phyloP scores from a whole-genome alignment of 2,797 vertebrate species.

The Propithecus deckenii region DNA sequence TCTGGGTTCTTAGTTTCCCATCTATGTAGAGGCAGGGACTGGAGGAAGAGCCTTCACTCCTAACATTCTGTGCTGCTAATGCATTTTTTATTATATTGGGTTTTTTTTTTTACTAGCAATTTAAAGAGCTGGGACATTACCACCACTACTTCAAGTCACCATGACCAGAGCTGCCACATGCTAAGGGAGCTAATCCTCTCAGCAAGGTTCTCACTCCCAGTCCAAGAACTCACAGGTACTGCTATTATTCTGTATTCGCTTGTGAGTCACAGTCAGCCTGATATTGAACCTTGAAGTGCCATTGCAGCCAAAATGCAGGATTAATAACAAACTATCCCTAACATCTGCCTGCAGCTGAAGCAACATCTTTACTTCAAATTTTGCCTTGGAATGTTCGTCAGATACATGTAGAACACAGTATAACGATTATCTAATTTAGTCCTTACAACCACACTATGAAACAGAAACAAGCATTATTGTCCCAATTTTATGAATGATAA shows the following conservation, averaged over 20 bases:
- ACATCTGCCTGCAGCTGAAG: conserved; percentile 27
- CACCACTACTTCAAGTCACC: background rate
- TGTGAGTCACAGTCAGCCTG: conserved; percentile 29
- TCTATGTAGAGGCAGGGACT: background rate
- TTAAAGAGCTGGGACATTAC: conserved; percentile 1
- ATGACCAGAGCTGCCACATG: background rate
- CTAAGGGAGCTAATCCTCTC: background rate
- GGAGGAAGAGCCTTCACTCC: background rate
- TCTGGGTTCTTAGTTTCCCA: background rate
- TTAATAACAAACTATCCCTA: conserved; percentile 59
- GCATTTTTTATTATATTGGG: background rate
- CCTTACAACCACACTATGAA: background rate
- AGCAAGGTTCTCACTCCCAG: background rate
- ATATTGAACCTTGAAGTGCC: background rate
- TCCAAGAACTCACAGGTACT: background rate
- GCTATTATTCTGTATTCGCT: conserved; percentile 26
- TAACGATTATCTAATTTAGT: background rate
- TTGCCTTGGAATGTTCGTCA: background rate
- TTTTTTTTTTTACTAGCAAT: background rate
- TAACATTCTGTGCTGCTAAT: background rate
- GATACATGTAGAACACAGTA: background rate
- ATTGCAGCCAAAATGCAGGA: background rate
- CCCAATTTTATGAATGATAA: background rate
- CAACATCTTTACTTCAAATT: conserved; percentile 39
- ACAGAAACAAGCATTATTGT: background rate